Conservation (phyloP, 2,113 vertebrate species). For the Psilopsiagon aurifrons region DNA sequence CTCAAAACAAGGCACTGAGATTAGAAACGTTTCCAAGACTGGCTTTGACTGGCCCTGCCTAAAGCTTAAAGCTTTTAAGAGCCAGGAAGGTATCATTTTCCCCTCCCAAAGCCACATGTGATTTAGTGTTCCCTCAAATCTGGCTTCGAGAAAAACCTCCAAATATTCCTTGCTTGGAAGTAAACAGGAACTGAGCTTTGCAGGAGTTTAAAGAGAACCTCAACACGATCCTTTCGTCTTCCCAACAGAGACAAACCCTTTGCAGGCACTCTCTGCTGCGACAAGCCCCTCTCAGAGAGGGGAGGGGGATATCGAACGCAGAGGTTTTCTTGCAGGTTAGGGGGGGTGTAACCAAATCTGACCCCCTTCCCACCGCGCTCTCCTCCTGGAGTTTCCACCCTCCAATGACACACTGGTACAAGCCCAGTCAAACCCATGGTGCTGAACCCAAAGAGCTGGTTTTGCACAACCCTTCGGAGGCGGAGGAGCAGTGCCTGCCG, state of each 20-base stretch:
- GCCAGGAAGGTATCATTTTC: background rate
- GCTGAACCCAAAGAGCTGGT: background rate
- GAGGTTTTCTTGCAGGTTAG: background rate
- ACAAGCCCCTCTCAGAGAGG: fast-evolving
- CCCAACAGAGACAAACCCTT: background rate
- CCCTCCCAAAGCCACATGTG: background rate
- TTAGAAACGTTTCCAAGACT: fast-evolving
- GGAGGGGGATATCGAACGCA: background rate
- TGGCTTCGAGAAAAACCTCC: background rate
- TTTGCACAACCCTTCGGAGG: background rate
- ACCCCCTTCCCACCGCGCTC: fast-evolving
- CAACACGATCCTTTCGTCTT: background rate
- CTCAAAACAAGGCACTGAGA: background rate
- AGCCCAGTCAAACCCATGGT: background rate
- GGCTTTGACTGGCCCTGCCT: background rate
- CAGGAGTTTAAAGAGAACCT: background rate
- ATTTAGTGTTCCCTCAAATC: conserved; percentile 14
- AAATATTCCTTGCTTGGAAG: background rate
- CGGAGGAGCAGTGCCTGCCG: background rate
- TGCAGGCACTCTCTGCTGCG: background rate
- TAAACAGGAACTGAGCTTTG: background rate
- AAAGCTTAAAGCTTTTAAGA: background rate
- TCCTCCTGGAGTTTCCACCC: background rate
- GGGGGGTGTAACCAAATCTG: fast-evolving
- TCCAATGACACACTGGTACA: fast-evolving